Percentiles rank a stretch among this genome's conserved stretches.
phyloP scores from a whole-genome alignment of 1,140 invertebrate species.

The Cheumatopsyche charites region DNA sequence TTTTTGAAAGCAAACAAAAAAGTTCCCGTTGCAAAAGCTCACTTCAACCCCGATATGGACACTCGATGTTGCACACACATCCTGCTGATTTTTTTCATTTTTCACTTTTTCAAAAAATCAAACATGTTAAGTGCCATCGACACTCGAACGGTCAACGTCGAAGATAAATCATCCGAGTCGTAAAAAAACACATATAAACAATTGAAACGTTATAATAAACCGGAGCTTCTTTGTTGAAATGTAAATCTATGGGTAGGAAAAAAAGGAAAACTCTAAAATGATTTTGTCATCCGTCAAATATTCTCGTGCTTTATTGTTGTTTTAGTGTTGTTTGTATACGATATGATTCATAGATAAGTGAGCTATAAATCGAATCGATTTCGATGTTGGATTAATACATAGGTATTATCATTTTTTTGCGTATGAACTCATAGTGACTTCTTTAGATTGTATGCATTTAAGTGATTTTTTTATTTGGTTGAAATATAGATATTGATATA shows the following conservation, averaged over 20 bases:
- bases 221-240: conserved; percentile 5
- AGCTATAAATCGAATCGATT: no score
- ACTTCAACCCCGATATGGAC: conserved; percentile 2
- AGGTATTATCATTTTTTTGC: no score
- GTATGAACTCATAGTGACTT: no score
- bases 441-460: no score
- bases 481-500: no score
- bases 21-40: not conserved
- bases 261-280: not conserved
- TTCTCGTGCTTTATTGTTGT: no score
- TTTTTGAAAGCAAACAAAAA: conserved; percentile 9
- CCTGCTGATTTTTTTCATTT: conserved; percentile 5
- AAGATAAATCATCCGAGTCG: conserved; percentile 31
- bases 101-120: conserved; percentile 35
- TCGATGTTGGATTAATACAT: no score
- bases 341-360: no score
- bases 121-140: conserved; percentile 24
- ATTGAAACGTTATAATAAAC: not conserved
- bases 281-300: conserved; percentile 5
- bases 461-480: no score
- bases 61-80: not conserved
- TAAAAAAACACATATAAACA: conserved; percentile 14
- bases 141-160: conserved; percentile 22
- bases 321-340: no score
- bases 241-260: conserved; percentile 12